Evolutionary conservation across 2,797 vertebrate genomes (phyloP).

Genomic region (Xerus rutilus): DNA sequence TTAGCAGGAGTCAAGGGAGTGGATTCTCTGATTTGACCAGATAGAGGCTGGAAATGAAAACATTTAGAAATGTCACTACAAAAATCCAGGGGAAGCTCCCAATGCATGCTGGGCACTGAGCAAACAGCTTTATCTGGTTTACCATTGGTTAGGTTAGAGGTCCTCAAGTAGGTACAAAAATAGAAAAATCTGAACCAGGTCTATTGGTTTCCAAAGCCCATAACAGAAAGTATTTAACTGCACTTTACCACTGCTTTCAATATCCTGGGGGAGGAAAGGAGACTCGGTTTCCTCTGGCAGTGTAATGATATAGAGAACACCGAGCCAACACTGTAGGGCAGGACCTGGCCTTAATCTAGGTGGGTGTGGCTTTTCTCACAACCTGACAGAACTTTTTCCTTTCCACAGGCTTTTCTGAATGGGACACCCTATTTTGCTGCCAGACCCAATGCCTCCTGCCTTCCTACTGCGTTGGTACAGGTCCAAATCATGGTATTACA

Average conservation of each 20-base stretch:
- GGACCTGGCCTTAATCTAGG: neutral
- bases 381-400: neutral
- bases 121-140: neutral
- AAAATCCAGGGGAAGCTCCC: neutral
- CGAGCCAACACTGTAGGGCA: neutral
- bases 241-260: neutral
- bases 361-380: neutral
- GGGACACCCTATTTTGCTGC: neutral
- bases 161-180: neutral
- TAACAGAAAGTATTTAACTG: neutral
- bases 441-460: neutral
- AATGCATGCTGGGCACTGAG: neutral
- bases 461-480: neutral
- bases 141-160: neutral
- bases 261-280: neutral
- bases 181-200: neutral
- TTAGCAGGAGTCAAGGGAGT: neutral
- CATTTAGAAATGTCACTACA: neutral
- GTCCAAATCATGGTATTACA: neutral
- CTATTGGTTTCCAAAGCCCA: neutral
- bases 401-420: neutral
- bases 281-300: neutral
- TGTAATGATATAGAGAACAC: neutral
- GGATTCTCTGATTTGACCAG: neutral
- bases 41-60: neutral